phyloP scores from a whole-genome alignment of 2,888 invertebrate species.

The Pediacus dermestoides region DNA sequence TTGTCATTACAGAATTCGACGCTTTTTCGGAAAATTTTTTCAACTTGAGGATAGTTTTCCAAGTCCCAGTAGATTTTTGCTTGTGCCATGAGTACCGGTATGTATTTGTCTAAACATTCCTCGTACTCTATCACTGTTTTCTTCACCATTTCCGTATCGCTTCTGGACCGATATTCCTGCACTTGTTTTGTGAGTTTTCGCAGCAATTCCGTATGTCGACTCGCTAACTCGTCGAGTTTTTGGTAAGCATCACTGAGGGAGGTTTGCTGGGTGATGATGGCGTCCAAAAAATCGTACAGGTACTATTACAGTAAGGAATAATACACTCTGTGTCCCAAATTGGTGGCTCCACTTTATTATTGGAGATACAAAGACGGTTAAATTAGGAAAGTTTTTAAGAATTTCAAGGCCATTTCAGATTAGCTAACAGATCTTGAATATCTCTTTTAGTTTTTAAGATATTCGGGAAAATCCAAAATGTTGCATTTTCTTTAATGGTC shows the following conservation, averaged over 20 bases:
- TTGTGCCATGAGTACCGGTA: slow-evolving; percentile 98
- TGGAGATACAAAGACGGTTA: too few relatives aligned
- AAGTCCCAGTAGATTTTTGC: slow-evolving; percentile 98
- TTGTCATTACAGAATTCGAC: slow-evolving; percentile 98
- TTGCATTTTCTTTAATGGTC: too few relatives aligned
- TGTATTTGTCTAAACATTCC: slow-evolving; percentile 60
- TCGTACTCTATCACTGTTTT: slow-evolving; percentile 67
- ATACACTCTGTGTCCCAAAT: slow-evolving; percentile 2
- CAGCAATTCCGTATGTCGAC: slow-evolving; percentile 83
- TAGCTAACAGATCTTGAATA: too few relatives aligned
- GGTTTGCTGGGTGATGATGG: slow-evolving; percentile 94
- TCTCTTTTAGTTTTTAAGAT: too few relatives aligned
- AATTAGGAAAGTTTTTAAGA: neutral
- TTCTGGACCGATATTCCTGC: slow-evolving; percentile 79
- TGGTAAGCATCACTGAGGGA: slow-evolving; percentile 94
- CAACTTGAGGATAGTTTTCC: slow-evolving; percentile 93
- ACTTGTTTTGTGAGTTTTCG: slow-evolving; percentile 91
- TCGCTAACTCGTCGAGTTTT: slow-evolving; percentile 92
- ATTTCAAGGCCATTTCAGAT: too few relatives aligned
- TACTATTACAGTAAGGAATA: slow-evolving; percentile 55
- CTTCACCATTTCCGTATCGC: slow-evolving; percentile 85
- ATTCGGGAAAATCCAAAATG: too few relatives aligned
- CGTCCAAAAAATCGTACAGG: slow-evolving; percentile 92
- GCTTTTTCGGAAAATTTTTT: slow-evolving; percentile 93
- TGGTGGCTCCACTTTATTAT: neutral